These are phyloP conservation scores for Phallusia fumigata DNA, from an alignment of 23 tunicate species.

Conservation along the genomic window DNA sequence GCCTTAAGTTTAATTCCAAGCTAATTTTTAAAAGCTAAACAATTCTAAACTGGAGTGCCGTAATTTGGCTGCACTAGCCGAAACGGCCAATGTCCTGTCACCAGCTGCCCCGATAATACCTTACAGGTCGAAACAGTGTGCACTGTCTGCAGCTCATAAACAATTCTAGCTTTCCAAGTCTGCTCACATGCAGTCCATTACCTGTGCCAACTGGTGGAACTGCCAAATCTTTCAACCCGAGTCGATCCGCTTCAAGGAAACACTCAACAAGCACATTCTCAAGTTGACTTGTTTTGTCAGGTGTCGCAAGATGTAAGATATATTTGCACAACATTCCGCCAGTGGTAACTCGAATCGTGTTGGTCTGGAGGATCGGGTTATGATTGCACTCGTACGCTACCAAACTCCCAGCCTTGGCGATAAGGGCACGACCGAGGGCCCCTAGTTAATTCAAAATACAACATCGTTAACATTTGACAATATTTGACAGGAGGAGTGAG, in stretches of 20 bases:
- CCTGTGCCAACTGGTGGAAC: constrained; percentile 8
- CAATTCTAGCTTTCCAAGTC: neutral
- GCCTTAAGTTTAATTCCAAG: no score
- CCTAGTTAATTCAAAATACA: neutral
- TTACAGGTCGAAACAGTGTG: neutral
- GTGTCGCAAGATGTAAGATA: neutral
- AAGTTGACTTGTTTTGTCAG: neutral
- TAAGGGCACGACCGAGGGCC: neutral
- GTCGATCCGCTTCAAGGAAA: neutral
- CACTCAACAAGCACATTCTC: neutral
- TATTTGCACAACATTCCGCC: constrained; percentile 3
- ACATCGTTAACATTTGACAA: no score
- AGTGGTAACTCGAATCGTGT: neutral
- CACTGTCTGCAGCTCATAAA: neutral
- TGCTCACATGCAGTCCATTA: neutral
- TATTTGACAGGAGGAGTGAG: no score
- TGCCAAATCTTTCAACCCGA: neutral
- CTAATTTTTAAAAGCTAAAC: no score
- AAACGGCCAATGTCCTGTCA: no score
- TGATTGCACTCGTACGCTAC: neutral
- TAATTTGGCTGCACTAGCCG: no score
- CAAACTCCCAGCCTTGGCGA: constrained; percentile 26
- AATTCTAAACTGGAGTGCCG: no score
- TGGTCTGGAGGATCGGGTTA: neutral
- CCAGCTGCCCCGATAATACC: no score